Percentiles rank a stretch among this genome's conserved stretches.
These are phyloP conservation scores for Sebastes wilsoni DNA, from an alignment of 2,797 vertebrate genomes.

Conservation along the genomic window DNA sequence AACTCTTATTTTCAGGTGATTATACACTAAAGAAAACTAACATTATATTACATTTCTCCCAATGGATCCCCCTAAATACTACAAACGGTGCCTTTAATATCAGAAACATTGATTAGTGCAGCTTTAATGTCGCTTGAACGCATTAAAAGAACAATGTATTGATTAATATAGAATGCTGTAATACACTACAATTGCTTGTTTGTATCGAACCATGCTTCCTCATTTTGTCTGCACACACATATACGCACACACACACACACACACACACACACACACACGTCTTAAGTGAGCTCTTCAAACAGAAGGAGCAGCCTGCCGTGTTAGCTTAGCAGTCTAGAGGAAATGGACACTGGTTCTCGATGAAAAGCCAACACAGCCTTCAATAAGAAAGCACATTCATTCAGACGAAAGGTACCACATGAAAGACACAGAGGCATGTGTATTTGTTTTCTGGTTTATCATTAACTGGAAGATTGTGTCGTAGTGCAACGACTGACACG, in stretches of 20 bases:
- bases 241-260: no score
- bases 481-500: background rate
- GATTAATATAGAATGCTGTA: background rate
- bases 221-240: background rate
- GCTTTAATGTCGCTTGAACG: background rate
- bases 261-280: background rate
- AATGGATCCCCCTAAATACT: no score
- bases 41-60: no score
- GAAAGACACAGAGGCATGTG: background rate
- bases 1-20: no score
- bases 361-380: background rate
- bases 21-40: no score
- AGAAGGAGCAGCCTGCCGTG: background rate
- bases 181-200: background rate
- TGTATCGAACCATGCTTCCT: background rate
- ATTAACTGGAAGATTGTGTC: conserved; percentile 24
- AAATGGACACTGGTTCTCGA: conserved; percentile 8
- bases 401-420: background rate
- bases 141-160: background rate
- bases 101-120: background rate
- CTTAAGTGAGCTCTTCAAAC: background rate
- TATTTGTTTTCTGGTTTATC: conserved; percentile 41
- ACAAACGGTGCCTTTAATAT: background rate
- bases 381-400: background rate
- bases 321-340: conserved; percentile 3